phyloP scores from a whole-genome alignment of 37 sponge, comb jelly and placozoan species.

The Ianthella basta region DNA sequence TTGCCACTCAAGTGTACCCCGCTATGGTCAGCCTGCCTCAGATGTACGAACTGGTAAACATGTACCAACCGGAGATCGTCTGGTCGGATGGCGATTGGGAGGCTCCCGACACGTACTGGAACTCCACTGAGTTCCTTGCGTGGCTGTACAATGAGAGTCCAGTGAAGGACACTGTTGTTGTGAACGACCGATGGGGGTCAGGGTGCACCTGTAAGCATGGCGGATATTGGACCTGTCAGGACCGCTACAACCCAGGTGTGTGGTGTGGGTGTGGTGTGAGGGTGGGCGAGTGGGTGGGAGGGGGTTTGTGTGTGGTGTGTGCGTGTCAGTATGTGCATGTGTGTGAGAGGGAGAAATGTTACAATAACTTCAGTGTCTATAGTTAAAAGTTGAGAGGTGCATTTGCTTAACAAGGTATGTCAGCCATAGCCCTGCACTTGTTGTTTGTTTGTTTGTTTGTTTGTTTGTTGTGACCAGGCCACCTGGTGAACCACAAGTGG shows the following conservation, averaged over 20 bases:
- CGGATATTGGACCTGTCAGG: constrained; percentile 69
- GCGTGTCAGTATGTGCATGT: no score
- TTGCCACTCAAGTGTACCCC: constrained; percentile 58
- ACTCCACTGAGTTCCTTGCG: constrained; percentile 80
- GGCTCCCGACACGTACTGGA: constrained; percentile 79
- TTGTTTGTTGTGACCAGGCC: constrained; percentile 21
- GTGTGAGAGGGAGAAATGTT: no score
- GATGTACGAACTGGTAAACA: constrained; percentile 73
- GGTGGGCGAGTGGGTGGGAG: not conserved
- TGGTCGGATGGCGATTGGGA: constrained; percentile 91
- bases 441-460: not conserved
- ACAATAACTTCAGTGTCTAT: no score
- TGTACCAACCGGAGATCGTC: constrained; percentile 72
- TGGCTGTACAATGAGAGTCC: constrained; percentile 91
- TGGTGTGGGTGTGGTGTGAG: not conserved
- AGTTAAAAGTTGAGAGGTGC: no score
- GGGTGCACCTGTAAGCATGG: constrained; percentile 73
- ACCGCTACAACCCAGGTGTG: constrained; percentile 69
- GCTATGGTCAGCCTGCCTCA: constrained; percentile 61
- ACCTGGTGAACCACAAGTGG: constrained; percentile 75
- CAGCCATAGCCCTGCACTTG: no score
- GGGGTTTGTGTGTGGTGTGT: no score
- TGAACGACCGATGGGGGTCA: constrained; percentile 83
- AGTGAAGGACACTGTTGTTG: constrained; percentile 82
- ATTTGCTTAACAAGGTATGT: no score